These are phyloP conservation scores for Arctia plantaginis DNA, from an alignment of 2,888 invertebrate species.

Conservation along the genomic window DNA sequence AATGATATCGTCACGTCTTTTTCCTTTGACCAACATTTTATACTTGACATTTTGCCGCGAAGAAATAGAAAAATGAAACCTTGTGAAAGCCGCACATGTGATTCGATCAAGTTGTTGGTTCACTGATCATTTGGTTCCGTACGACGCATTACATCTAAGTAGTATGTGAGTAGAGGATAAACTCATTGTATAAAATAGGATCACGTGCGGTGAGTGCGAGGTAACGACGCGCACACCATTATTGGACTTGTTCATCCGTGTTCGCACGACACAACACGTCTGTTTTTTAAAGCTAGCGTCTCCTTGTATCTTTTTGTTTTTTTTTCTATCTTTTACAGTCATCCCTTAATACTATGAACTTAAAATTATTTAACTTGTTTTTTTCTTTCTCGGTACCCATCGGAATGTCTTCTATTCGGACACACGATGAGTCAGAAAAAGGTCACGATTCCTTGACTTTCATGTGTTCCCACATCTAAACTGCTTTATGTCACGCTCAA, in stretches of 20 bases:
- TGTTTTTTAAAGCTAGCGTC: constrained; percentile 29
- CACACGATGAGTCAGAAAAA: not conserved
- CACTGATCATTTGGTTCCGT: constrained; percentile 17
- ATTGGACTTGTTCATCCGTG: constrained; percentile 37
- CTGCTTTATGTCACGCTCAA: too few species aligned
- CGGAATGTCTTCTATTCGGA: not conserved
- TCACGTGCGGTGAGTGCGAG: constrained; percentile 51
- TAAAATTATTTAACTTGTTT: not conserved
- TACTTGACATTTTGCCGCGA: constrained; percentile 3
- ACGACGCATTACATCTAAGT: constrained; percentile 86
- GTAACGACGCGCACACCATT: constrained; percentile 37
- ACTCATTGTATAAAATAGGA: constrained; percentile 51
- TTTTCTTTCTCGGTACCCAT: not conserved
- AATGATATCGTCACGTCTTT: not conserved
- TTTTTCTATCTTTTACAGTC: not conserved
- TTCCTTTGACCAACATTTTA: constrained; percentile 4
- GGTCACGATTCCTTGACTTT: too few species aligned
- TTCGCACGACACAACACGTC: constrained; percentile 34
- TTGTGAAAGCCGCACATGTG: constrained; percentile 13
- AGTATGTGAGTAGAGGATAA: constrained; percentile 43
- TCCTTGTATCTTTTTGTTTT: constrained; percentile 14
- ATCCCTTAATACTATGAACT: not conserved
- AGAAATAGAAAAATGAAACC: constrained; percentile 15
- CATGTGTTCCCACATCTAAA: too few species aligned
- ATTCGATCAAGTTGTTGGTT: constrained; percentile 23